Base-by-base conservation (phyloP, 2,888 invertebrate species). In the Microchrysa polita region DNA sequence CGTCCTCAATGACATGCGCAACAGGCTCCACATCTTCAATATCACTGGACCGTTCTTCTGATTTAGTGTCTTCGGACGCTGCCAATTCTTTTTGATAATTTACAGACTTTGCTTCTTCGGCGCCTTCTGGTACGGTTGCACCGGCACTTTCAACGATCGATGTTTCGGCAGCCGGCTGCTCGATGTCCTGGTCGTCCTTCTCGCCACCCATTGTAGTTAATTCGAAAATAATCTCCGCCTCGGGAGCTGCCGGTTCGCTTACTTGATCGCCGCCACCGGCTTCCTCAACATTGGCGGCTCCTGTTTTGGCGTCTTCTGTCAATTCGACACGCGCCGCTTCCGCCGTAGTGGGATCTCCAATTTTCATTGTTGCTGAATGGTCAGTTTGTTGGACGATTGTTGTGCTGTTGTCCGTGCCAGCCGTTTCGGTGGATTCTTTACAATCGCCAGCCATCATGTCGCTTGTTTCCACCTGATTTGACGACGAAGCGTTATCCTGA, bases 291-390 rank as follows among this genome's bases (percentile, higher is more conserved):
- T 23, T 27, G 23, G 9, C 59, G 23, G 16, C 18, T 23, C 40
- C 55, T 34, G 42, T 16, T 60, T 12, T 27, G n/a, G 53, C 67
- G 69, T 34, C 27, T n/a, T 53, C 67, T 27, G 69, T 69, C 55
- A 65, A 48, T 12, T 65, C 48, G 44, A 48, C 65, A 40, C 65
- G 65, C 44, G 69, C 57, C 40, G 34, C 34, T 4, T 52, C 34
- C 14, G 16, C 63, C 14, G 10, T 20, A 16, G 44, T 20, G 22
- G 1, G 12, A 16, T 9, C 40, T 10, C 4, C 65, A n/a, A n/a
- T 18, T 18, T n/a, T 40, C 42, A 42, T 42, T 61, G 61, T 16
- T n/a, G 16, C 12, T 20, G 65, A n/a, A 14, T 65, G 16, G 14
- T 42, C 65, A 34, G 48, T 65, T 48, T 22, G 48, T 48, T 48